Base-by-base conservation (phyloP, 2,888 invertebrate genomes). In the Pinctada fucata region DNA sequence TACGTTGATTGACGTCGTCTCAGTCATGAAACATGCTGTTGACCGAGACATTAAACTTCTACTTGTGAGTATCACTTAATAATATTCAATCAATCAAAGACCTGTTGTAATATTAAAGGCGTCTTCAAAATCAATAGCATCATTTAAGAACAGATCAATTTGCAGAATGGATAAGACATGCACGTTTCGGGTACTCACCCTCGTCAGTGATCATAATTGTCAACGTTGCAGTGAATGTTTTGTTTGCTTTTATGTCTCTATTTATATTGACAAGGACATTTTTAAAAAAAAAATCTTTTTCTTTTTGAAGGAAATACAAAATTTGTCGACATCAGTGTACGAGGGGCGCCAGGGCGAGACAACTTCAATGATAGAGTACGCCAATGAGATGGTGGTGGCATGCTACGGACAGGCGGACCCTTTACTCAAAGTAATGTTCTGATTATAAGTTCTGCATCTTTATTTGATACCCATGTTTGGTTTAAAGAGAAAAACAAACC, bases 271-370 rank as follows among this genome's bases (percentile, higher is more conserved):
- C 31, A 31, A 31, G 31, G 31, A 31, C 31, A 31, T 31, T 31
- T 31, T 31, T 31, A 1, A 31, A 31, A 1, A 31, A 31, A 31
- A 31, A 31, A 31, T 31, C 31, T 31, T 31, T 31, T 31, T 31
- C 31, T 31, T 31, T 31, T 31, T 31, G 31, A 1, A 58, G 58
- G 58, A 58, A 6, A 58, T 58, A 13, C 58, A 58, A 13, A 58
- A 58, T 58, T 13, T 58, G 58, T 10, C 58, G 6, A 13, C 6
- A 10, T 58, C 13, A 10, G 58, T 58, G 58, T 58, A 6, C 10
- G 51, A 66, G 6, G 51, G 45, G 3, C 74, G 74, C 3, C 65
- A 66, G 45, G 74, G 74, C 1, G 74, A 74, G 10, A 49, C 51
- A 31, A 10, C 45, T 3, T 45, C 67, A 13, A 74, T 66, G 66